Conservation (phyloP, 2,797 vertebrate species). For the Pseudochaenichthys georgianus region DNA sequence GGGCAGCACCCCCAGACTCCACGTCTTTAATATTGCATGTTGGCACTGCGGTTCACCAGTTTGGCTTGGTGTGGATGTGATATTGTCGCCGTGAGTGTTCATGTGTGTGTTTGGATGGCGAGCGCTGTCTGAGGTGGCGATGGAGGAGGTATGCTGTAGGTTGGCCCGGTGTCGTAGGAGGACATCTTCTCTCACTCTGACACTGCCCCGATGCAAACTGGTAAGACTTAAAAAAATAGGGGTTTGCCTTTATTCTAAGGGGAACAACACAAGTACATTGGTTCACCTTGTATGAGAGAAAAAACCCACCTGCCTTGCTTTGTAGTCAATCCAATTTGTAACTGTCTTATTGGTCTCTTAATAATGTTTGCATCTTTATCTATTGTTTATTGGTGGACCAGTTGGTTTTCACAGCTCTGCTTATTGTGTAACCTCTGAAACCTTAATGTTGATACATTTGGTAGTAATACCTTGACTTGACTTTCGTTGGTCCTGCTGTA, state of each 20-base stretch:
- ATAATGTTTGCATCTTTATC: not conserved
- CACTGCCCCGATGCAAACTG: conserved; percentile 47
- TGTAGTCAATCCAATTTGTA: not conserved
- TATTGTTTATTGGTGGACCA: not conserved
- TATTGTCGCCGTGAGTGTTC: not conserved
- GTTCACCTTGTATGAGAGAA: not conserved
- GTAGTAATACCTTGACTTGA: not conserved
- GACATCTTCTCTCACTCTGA: conserved; percentile 63
- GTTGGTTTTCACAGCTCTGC: too few relatives aligned
- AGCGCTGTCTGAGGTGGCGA: conserved; percentile 29
- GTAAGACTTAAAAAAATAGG: conserved; percentile 57
- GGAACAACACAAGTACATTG: not conserved
- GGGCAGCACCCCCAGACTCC: conserved; percentile 64
- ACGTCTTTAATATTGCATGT: conserved; percentile 82
- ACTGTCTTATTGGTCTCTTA: too few relatives aligned
- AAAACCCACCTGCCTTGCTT: not conserved
- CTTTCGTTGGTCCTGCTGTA: not conserved
- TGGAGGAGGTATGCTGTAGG: conserved; percentile 71
- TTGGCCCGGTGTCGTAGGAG: conserved; percentile 61
- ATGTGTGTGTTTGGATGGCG: conserved; percentile 8
- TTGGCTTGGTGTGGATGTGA: conserved; percentile 11
- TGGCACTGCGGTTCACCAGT: conserved; percentile 42
- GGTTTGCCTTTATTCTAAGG: not conserved
- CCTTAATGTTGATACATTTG: too few relatives aligned
- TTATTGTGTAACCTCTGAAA: too few relatives aligned